Evolutionary conservation across 2,888 invertebrate genomes (phyloP).

Genomic region (Cenopis cana): DNA sequence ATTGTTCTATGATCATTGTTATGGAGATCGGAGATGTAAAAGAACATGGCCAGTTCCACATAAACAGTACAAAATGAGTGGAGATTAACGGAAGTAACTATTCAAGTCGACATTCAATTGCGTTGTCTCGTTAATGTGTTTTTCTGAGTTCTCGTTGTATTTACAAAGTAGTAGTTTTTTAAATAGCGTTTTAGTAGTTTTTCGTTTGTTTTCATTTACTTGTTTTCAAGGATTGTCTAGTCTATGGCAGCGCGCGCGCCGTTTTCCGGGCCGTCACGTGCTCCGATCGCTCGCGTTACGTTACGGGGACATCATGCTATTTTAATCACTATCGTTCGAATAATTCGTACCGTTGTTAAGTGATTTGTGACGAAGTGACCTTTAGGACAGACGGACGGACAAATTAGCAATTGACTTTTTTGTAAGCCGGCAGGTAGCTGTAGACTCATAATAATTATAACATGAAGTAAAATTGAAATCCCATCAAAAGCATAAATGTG

Average conservation of each 20-base stretch:
- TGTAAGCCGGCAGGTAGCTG: not conserved
- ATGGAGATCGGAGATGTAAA: constrained; percentile 70
- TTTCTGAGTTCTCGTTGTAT: constrained; percentile 49
- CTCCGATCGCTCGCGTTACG: constrained; percentile 47
- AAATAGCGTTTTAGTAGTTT: constrained; percentile 19
- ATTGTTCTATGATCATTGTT: constrained; percentile 77
- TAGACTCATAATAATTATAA: not conserved
- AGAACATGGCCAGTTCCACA: constrained; percentile 60
- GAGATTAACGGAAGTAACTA: constrained; percentile 72
- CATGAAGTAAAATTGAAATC: not conserved
- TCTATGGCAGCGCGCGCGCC: constrained; percentile 49
- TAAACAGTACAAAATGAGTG: constrained; percentile 65
- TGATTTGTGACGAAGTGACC: constrained; percentile 10
- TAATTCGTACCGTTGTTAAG: constrained; percentile 12
- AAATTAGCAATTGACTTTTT: not conserved
- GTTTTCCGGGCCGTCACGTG: constrained; percentile 67
- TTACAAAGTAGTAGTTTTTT: constrained; percentile 28
- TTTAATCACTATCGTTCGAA: constrained; percentile 47
- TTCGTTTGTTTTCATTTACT: constrained; percentile 38
- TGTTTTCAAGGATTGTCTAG: constrained; percentile 59
- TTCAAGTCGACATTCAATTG: constrained; percentile 58
- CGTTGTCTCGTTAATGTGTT: constrained; percentile 61
- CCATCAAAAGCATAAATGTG: too few relatives aligned
- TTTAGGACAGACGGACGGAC: constrained; percentile 3
- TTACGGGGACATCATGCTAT: constrained; percentile 51